Evolutionary conservation across 2,113 vertebrate species (phyloP).

Genomic region (Prionailurus viverrinus): DNA sequence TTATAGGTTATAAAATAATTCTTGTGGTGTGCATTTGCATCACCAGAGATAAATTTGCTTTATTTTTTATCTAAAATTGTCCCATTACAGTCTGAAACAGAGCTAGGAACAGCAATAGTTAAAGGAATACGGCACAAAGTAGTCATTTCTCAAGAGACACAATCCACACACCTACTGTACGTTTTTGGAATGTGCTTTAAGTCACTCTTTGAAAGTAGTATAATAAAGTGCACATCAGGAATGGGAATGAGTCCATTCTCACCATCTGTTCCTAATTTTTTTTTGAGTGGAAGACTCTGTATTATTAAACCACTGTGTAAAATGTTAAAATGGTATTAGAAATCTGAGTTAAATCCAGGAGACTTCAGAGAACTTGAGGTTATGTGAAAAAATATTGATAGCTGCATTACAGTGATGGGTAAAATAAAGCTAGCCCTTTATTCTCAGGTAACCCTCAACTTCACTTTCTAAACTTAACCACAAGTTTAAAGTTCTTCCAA

Average conservation of each 20-base stretch:
- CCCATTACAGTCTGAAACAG: neutral
- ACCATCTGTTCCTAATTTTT: conserved; percentile 87
- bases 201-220: conserved; percentile 78
- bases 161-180: conserved; percentile 79
- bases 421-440: conserved; percentile 40
- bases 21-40: neutral
- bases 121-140: conserved; percentile 40
- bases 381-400: conserved; percentile 61
- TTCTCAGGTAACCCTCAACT: conserved; percentile 22
- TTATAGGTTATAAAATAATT: neutral
- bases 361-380: conserved; percentile 73
- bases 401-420: neutral
- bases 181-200: conserved; percentile 81
- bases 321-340: conserved; percentile 80
- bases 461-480: neutral
- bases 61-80: conserved; percentile 12
- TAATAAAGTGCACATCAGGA: conserved; percentile 82
- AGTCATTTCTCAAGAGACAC: conserved; percentile 73
- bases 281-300: conserved; percentile 82
- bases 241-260: conserved; percentile 82
- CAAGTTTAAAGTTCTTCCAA: neutral
- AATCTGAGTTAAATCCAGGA: conserved; percentile 64
- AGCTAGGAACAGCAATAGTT: conserved; percentile 68
- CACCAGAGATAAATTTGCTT: neutral
- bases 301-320: conserved; percentile 84